Evolutionary conservation across 2,113 vertebrate species (phyloP).

Genomic region (Crypturellus undulatus): DNA sequence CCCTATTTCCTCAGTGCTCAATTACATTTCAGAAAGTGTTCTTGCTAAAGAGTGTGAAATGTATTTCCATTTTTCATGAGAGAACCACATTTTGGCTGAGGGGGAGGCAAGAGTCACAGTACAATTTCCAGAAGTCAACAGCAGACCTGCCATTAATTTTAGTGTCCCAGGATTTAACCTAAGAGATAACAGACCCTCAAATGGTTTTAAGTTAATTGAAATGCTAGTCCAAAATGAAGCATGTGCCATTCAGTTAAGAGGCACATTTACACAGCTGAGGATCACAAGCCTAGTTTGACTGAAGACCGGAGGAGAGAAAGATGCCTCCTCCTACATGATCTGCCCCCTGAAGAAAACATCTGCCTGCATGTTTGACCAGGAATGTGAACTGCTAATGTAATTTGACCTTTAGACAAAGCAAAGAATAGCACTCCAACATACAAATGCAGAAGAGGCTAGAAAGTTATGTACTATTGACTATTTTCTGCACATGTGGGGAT

Average conservation of each 20-base stretch:
- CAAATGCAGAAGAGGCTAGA: slow-evolving; percentile 23
- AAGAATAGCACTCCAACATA: neutral
- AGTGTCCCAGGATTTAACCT: neutral
- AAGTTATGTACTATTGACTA: neutral
- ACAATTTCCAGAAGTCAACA: slow-evolving; percentile 54
- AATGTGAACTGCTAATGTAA: slow-evolving; percentile 69
- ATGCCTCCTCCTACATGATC: slow-evolving; percentile 64
- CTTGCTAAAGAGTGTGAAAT: slow-evolving; percentile 55
- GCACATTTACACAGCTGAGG: slow-evolving; percentile 69
- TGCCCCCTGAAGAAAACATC: slow-evolving; percentile 80
- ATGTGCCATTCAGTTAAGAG: slow-evolving; percentile 49
- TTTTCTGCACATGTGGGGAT: neutral
- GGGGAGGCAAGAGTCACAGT: slow-evolving; percentile 48
- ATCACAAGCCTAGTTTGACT: slow-evolving; percentile 52
- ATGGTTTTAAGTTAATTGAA: slow-evolving; percentile 43
- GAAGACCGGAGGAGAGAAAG: slow-evolving; percentile 54
- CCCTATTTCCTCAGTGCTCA: slow-evolving; percentile 27
- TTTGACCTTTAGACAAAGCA: slow-evolving; percentile 59
- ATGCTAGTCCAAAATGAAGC: slow-evolving; percentile 43
- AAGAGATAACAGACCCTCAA: slow-evolving; percentile 54
- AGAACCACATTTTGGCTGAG: slow-evolving; percentile 22
- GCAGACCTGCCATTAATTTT: slow-evolving; percentile 54
- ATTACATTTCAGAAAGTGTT: slow-evolving; percentile 57
- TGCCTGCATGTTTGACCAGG: slow-evolving; percentile 67
- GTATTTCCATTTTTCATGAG: slow-evolving; percentile 55